Base-by-base conservation (phyloP, 2,797 vertebrate genomes). In the Galagoides demidoff region DNA sequence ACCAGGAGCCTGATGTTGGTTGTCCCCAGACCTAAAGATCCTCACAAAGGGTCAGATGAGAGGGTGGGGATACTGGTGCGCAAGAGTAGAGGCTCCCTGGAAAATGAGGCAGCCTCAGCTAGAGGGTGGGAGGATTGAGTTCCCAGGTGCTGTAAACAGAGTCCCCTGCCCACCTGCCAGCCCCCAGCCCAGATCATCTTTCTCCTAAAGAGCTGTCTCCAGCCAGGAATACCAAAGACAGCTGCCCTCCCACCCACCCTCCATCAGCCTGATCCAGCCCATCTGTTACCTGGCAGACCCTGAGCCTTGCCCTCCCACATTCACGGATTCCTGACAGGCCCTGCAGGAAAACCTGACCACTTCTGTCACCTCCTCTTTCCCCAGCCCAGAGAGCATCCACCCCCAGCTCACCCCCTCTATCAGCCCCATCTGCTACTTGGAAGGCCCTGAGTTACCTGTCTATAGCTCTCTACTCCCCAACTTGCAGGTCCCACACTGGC, bases 171-270 rank as follows among this genome's bases (percentile, higher is more conserved):
- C 27, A 25, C 73, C 96, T 84, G 55, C 66, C 1, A 9, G 95
- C 34, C 94, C 95, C 92, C 59, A 64, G 74, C 27, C 77, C 2
- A 2, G 96, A 90, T 96, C 90, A 89, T 90, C 93, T 97, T 98
- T 97, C 97, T 73, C 71, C 85, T 90, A 39, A 85, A 85, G 74
- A 95, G 43, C 66, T 0, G 2, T 14, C 25, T 87, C 59, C 19
- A 57, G 14, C 49, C 87, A 49, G 34, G 71, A 87, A 84, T 29
- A 37, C 57, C 12, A 74, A 91, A 94, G 91, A 86, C 16, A 89
- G 74, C 74, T 43, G 70, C 34, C 68, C 39, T 59, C 55, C 39
- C 3, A 1, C 43, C 71, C 57, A 52, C 19, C 39, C n/a, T 52
- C 88, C 8, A 1, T 37, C 27, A 77, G 74, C 83, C 68, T 57